These are phyloP conservation scores for Ethmia dodecea DNA, from an alignment of 2,888 invertebrate species.

Conservation along the genomic window DNA sequence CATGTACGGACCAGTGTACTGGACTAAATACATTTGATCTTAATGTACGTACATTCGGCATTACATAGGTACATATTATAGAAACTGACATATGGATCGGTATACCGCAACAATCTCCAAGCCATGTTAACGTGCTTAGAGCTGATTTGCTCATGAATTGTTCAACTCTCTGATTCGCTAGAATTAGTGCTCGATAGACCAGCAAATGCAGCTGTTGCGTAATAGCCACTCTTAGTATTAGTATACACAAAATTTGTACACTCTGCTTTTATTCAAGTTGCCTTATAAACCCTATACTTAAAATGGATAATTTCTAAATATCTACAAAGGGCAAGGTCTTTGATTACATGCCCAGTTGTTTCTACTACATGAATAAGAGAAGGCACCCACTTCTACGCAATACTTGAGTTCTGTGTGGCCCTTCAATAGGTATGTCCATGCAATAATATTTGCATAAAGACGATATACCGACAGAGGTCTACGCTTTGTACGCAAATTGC, in stretches of 20 bases:
- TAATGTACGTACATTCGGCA: constrained; percentile 18
- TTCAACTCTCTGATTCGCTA: constrained; percentile 52
- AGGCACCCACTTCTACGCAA: constrained; percentile 36
- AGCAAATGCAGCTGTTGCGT: constrained; percentile 24
- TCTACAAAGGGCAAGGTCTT: constrained; percentile 36
- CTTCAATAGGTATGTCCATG: constrained; percentile 56
- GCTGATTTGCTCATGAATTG: constrained; percentile 70
- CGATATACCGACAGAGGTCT: constrained; percentile 48
- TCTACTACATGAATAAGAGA: constrained; percentile 20
- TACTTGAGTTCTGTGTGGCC: constrained; percentile 48
- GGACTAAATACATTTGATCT: constrained; percentile 13
- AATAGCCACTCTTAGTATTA: no score
- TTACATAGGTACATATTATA: constrained; percentile 18
- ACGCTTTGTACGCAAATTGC: constrained; percentile 57
- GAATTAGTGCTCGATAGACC: constrained; percentile 48
- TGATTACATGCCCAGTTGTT: constrained; percentile 40
- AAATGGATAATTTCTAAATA: constrained; percentile 29
- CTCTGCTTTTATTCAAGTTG: constrained; percentile 13
- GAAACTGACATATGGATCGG: constrained; percentile 39
- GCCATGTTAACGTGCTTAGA: constrained; percentile 67
- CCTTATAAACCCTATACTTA: constrained; percentile 27
- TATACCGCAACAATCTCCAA: constrained; percentile 59
- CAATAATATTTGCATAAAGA: constrained; percentile 69
- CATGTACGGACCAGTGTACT: constrained; percentile 19
- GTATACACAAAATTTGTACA: constrained; percentile 14